Conservation (phyloP, 2,888 invertebrate species). For the Podotricha telesiphe region DNA sequence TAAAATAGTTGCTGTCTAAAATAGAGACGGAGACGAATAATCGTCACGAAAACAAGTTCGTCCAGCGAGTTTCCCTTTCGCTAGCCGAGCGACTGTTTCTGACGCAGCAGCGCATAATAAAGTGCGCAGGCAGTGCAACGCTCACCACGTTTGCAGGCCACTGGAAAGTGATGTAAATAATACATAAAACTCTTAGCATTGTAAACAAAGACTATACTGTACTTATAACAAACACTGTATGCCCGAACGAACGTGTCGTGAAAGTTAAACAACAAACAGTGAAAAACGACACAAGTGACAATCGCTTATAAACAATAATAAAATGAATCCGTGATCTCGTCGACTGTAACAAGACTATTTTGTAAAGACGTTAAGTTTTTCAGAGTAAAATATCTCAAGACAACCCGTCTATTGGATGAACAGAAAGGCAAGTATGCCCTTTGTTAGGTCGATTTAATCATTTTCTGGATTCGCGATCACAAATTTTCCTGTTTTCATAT, state of each 20-base stretch:
- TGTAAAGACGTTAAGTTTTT: conserved; percentile 60
- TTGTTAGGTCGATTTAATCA: conserved; percentile 45
- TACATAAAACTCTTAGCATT: conserved; percentile 61
- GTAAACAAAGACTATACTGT: conserved; percentile 67
- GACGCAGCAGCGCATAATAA: conserved; percentile 78
- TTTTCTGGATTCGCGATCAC: conserved; percentile 38
- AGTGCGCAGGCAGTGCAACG: conserved; percentile 82
- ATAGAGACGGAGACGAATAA: conserved; percentile 66
- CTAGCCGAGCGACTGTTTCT: conserved; percentile 60
- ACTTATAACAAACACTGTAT: conserved; percentile 51
- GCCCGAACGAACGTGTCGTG: conserved; percentile 57
- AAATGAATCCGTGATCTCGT: conserved; percentile 71
- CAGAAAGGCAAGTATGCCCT: conserved; percentile 79
- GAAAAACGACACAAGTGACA: conserved; percentile 74
- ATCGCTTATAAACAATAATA: conserved; percentile 53
- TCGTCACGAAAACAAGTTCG: conserved; percentile 45
- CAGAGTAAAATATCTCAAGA: conserved; percentile 69
- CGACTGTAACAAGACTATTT: conserved; percentile 56
- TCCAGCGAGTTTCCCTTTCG: conserved; percentile 53
- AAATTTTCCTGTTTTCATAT: conserved; percentile 13
- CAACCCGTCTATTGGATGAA: conserved; percentile 79
- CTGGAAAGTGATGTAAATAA: conserved; percentile 78
- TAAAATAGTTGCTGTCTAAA: conserved; percentile 49
- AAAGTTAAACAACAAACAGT: conserved; percentile 61
- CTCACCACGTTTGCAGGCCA: conserved; percentile 77